Evolutionary conservation across 2,797 vertebrate genomes (phyloP), one percentile per base, ranked within the genome.

Genomic region (Mastacembelus armatus): DNA sequence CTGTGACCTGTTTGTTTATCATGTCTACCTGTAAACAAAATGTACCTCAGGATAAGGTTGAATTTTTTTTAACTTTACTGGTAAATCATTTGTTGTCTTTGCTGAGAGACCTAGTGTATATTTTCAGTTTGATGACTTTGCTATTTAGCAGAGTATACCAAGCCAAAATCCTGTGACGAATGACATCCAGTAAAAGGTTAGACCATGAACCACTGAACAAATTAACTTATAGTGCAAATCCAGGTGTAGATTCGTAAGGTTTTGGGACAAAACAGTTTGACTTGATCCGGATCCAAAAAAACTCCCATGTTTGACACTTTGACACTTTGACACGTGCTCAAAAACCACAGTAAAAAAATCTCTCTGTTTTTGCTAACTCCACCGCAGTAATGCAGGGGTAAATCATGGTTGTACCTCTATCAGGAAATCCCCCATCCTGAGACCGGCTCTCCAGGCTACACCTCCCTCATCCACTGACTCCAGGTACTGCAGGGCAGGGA

Each of bases 381-480:
- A 45, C 9, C 48, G 19, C 33, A 30, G 65, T 58, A 24, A 71
- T 60, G 65, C 66, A 49, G 18, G 7, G 8, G 21, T 56, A 27
- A 32, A 39, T 39, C 32, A 39, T 12, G 24, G 8, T 27, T 4
- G 73, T 71, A 97, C 96, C 93, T 97, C 96, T 64, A 98, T 96
- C 72, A 97, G 94, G 90, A 97, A 97, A 87, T 97, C 96, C 39
- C 96, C 96, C 95, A 96, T 97, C 45, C 96, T 93, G 65, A 98
- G 94, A 35, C 96, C 96, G 0, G 96, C 96, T 72, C 95, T 93
- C 96, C 96, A 96, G 69, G 96, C 96, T 79, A 97, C 96, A 0
- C 96, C 96, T 4, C 96, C 96, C 89, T 98, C 96, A 69, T 98
- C 96, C 71, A 98, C 96, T 0, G 96, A 96, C 89, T 98, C 96